phyloP scores from a whole-genome alignment of 2,113 vertebrate genomes.

The Microcebus murinus region DNA sequence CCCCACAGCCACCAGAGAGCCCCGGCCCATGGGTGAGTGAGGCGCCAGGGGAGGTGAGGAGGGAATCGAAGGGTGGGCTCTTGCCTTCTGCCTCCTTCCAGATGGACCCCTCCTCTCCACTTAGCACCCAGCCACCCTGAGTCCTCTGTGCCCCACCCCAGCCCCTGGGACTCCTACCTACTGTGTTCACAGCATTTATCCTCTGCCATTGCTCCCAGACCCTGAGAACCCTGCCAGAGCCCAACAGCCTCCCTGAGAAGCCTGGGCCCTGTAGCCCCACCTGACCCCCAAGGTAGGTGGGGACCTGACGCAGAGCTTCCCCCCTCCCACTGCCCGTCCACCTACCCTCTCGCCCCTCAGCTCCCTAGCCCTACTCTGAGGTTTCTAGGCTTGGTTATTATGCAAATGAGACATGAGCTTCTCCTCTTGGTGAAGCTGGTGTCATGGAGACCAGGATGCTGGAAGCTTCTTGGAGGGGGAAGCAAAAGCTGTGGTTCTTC shows the following conservation, averaged over 20 bases:
- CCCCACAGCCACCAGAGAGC: not conserved
- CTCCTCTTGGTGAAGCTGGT: not conserved
- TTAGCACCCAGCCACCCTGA: not conserved
- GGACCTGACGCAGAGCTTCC: too few relatives aligned
- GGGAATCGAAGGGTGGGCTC: not conserved
- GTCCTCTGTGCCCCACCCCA: not conserved
- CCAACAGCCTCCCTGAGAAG: slow-evolving; percentile 41
- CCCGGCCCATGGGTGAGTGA: slow-evolving; percentile 33
- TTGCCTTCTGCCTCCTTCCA: not conserved
- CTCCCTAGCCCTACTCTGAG: not conserved
- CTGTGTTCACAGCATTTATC: not conserved
- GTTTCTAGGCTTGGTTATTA: not conserved
- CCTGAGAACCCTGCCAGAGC: not conserved
- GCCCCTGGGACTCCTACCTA: not conserved
- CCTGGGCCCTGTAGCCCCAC: not conserved
- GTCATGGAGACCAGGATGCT: not conserved
- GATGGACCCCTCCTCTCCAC: not conserved
- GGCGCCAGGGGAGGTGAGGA: not conserved
- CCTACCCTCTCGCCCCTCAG: not conserved
- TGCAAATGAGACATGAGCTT: not conserved
- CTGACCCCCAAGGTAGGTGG: not conserved
- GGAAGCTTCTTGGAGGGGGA: not conserved
- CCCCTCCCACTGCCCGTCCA: too few relatives aligned
- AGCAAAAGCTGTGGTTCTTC: not conserved
- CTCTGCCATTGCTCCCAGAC: not conserved